Percentiles rank a stretch among this genome's conserved stretches.
These are phyloP conservation scores for Lamproptera curius DNA, from an alignment of 2,888 invertebrate species.

Conservation along the genomic window DNA sequence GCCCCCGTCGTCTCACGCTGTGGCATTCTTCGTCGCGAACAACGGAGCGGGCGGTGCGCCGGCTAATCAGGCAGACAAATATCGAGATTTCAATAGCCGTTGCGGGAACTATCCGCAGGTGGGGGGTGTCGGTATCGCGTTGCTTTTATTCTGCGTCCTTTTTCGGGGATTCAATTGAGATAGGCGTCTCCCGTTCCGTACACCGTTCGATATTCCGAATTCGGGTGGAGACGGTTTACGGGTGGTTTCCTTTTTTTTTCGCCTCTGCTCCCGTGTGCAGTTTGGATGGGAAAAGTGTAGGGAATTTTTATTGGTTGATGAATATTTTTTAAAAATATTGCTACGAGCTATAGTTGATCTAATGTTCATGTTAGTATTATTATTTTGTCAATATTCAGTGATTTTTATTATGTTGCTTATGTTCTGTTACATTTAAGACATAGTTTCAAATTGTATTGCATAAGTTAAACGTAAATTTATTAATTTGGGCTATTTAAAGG, in stretches of 20 bases:
- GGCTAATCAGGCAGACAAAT: constrained; percentile 76
- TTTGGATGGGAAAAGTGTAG: neutral
- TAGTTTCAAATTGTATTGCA: neutral
- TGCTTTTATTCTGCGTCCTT: constrained; percentile 66
- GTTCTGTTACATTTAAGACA: neutral
- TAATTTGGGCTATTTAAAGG: too few species aligned
- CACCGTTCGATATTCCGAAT: constrained; percentile 63
- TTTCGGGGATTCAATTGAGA: constrained; percentile 75
- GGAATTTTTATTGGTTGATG: neutral
- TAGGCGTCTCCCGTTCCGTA: constrained; percentile 65
- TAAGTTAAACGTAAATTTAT: too few species aligned
- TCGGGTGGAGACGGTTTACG: constrained; percentile 44
- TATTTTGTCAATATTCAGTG: too few species aligned
- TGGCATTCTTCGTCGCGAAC: constrained; percentile 54
- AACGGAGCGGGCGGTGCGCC: constrained; percentile 45
- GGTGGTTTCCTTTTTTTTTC: constrained; percentile 1
- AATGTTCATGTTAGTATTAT: too few species aligned
- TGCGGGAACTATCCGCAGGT: constrained; percentile 57
- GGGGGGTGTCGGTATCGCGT: constrained; percentile 44
- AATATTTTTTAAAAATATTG: neutral
- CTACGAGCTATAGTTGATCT: too few species aligned
- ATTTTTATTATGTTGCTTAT: too few species aligned
- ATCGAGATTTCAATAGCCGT: constrained; percentile 62
- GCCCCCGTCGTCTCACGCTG: constrained; percentile 59
- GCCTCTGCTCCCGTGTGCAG: neutral